Evolutionary conservation across 2,888 invertebrate species (phyloP).

Genomic region (Hirtodrosophila confusa): DNA sequence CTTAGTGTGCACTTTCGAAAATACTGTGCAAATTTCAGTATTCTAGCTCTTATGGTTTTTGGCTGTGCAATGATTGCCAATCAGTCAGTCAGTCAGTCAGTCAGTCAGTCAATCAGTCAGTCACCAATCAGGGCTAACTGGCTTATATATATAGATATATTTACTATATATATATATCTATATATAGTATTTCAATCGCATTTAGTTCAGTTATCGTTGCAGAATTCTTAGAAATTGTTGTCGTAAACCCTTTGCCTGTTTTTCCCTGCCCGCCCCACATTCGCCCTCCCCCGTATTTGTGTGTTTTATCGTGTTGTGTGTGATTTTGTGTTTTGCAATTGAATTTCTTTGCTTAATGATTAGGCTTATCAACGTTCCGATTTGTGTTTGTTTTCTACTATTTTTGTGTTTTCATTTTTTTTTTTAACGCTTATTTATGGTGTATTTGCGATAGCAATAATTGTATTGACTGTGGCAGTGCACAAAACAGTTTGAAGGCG

Average conservation of each 20-base stretch:
- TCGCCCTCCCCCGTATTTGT: constrained; percentile 31
- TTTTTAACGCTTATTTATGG: constrained; percentile 3
- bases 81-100: too few species aligned
- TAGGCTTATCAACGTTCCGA: constrained; percentile 50
- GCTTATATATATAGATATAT: too few species aligned
- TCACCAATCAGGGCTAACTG: too few species aligned
- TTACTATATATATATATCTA: constrained; percentile 6
- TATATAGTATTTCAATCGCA: not conserved
- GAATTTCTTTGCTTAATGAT: constrained; percentile 62
- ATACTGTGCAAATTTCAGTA: too few species aligned
- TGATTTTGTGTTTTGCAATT: constrained; percentile 67
- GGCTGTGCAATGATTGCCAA: too few species aligned
- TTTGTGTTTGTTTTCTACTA: constrained; percentile 22
- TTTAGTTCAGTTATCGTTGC: constrained; percentile 45
- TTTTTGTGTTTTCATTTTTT: constrained; percentile 2
- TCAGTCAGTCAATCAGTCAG: too few species aligned
- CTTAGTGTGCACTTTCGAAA: too few species aligned
- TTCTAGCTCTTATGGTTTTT: too few species aligned
- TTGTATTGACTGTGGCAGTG: constrained; percentile 57
- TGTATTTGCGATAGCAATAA: constrained; percentile 43
- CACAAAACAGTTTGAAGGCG: constrained; percentile 25
- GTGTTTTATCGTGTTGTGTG: constrained; percentile 43
- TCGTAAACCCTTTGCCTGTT: constrained; percentile 37
- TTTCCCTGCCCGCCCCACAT: not conserved
- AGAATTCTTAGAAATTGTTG: constrained; percentile 58